A percentile compares a stretch with the other conserved stretches of the same genome.
Evolutionary conservation across 2,797 vertebrate species (phyloP).

Genomic region (Selene dorsalis): DNA sequence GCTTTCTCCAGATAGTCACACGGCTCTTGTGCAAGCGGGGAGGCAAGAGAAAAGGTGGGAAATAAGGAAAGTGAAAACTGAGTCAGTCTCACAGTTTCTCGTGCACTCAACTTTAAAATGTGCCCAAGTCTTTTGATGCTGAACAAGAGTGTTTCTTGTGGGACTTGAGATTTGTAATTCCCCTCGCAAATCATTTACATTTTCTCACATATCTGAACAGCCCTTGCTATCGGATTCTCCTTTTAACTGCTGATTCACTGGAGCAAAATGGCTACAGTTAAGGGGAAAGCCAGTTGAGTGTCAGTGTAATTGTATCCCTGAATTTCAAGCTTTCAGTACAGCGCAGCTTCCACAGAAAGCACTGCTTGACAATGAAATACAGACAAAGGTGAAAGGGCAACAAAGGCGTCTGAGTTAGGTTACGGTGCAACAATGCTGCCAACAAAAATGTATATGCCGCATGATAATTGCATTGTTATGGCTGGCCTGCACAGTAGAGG

Average conservation of each 20-base stretch:
- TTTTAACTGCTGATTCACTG: slow-evolving; percentile 60
- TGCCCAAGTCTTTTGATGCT: slow-evolving; percentile 50
- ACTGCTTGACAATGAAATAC: slow-evolving; percentile 60
- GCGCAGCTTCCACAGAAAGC: slow-evolving; percentile 55
- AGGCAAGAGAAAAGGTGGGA: slow-evolving; percentile 25
- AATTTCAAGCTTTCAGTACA: slow-evolving; percentile 63
- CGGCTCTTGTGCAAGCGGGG: slow-evolving; percentile 44
- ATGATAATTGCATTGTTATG: slow-evolving; percentile 75
- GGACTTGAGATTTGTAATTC: slow-evolving; percentile 52
- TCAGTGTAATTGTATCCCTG: slow-evolving; percentile 64
- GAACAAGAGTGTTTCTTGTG: slow-evolving; percentile 46
- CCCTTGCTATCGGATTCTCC: slow-evolving; percentile 33
- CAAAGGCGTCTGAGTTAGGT: slow-evolving; percentile 70
- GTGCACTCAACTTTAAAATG: slow-evolving; percentile 63
- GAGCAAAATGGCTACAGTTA: slow-evolving; percentile 51
- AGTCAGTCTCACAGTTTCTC: slow-evolving; percentile 39
- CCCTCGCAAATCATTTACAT: slow-evolving; percentile 62
- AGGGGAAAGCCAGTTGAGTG: slow-evolving; percentile 62
- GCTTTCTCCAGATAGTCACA: slow-evolving; percentile 58
- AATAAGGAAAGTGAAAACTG: slow-evolving; percentile 28
- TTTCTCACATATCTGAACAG: slow-evolving; percentile 67
- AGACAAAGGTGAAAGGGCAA: slow-evolving; percentile 75
- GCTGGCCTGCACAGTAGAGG: slow-evolving; percentile 47
- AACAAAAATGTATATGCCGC: slow-evolving; percentile 69
- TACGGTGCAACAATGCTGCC: slow-evolving; percentile 64